Base-by-base conservation (phyloP, 2,113 vertebrate species). In the Tachysurus vachellii region DNA sequence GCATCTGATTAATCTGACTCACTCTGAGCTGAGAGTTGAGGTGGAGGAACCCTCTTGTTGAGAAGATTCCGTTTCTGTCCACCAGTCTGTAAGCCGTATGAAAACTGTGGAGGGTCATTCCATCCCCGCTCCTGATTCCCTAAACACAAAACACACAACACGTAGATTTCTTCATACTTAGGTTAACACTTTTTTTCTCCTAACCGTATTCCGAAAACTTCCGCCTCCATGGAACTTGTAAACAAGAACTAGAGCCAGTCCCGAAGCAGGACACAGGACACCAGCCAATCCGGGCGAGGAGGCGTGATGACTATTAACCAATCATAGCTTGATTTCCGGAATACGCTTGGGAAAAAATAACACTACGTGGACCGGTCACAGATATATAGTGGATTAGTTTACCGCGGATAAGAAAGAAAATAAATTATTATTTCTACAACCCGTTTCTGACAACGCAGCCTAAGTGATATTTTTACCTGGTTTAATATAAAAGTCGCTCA, bases 31-130 rank as follows among this genome's bases (percentile, higher is more conserved):
- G 84, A 86, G 6, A 87, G 71, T 5, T 92, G 88, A 1, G 93
- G 92, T 1, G 95, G 93, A 6, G 94, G 92, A 0, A 95, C 94
- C 86, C 97, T 95, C 88, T 94, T 96, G 56, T 94, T 96, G 54
- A 97, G 94, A 0, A 90, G 88, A 14, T 92, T 93, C 64, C 91
- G 95, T 86, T 93, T 95, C 2, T 93, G 90, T n/a, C 94, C 95
- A 0, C 92, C 89, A 50, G 77, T 94, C 93, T 98, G 97, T 62
- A 97, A 93, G 80, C 96, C 95, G 0, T 99, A 98, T 0, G 98
- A 99, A 85, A 99, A 96, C 92, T 98, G 97, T 0, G 98, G 98
- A 0, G 98, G 97, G 90, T 98, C 98, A 73, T 98, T 99, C 98
- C 98, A 99, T n/a, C 98, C 98, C 0, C 96, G 94, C 79, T 97